Evolutionary conservation across 2,888 invertebrate species (phyloP).

Genomic region (Didymodactylos carnosus): DNA sequence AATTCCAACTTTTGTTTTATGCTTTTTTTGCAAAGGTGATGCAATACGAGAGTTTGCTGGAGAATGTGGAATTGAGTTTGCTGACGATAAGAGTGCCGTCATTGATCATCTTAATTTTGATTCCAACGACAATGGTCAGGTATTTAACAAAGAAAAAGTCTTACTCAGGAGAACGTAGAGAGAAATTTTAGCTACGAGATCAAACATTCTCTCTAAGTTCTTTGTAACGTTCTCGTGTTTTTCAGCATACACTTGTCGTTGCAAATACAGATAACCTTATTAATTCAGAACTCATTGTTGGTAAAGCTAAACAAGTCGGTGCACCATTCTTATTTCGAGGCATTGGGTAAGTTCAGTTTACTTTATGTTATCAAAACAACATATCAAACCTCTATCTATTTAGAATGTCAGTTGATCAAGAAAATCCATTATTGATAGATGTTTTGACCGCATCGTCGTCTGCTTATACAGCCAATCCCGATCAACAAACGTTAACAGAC

Average conservation of each 20-base stretch:
- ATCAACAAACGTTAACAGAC: slow-evolving; percentile 34
- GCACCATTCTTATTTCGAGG: slow-evolving; percentile 63
- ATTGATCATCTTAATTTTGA: slow-evolving; percentile 95
- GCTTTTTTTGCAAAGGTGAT: slow-evolving; percentile 47
- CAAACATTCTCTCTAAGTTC: too few species aligned
- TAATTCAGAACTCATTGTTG: slow-evolving; percentile 66
- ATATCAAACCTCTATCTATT: background rate
- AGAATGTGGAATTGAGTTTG: slow-evolving; percentile 83
- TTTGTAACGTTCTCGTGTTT: background rate
- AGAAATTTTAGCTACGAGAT: too few species aligned
- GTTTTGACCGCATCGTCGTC: slow-evolving; percentile 73
- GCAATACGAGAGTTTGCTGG: slow-evolving; percentile 79
- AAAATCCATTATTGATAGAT: slow-evolving; percentile 74
- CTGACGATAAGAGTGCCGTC: slow-evolving; percentile 44
- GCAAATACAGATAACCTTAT: slow-evolving; percentile 65
- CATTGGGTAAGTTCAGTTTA: slow-evolving; percentile 39
- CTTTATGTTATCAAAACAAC: background rate
- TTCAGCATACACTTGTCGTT: slow-evolving; percentile 56
- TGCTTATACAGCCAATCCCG: slow-evolving; percentile 80
- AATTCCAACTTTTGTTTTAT: background rate
- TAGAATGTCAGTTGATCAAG: slow-evolving; percentile 69
- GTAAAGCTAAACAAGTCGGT: slow-evolving; percentile 37
- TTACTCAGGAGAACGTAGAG: too few species aligned
- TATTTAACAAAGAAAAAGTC: too few species aligned
- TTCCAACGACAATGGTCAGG: slow-evolving; percentile 54